phyloP scores from a whole-genome alignment of 2,888 invertebrate species.

The Andrena marginata region DNA sequence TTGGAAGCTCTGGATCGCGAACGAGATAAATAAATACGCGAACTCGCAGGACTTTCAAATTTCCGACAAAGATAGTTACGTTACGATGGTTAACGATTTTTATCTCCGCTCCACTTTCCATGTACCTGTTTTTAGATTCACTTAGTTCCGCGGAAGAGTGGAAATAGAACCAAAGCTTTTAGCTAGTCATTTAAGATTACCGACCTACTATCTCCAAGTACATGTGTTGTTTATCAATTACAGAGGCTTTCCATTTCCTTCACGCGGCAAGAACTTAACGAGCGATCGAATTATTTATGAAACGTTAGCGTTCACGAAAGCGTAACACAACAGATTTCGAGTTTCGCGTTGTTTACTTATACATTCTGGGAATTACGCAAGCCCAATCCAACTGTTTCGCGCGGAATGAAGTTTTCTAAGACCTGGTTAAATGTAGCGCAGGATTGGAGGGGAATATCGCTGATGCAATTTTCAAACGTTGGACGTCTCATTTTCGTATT shows the following conservation, averaged over 20 bases:
- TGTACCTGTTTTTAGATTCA: too few relatives aligned
- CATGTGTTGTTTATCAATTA: slow-evolving; percentile 22
- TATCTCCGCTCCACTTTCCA: too few relatives aligned
- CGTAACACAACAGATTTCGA: slow-evolving; percentile 11
- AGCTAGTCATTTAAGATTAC: background rate
- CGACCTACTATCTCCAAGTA: background rate
- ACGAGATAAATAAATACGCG: slow-evolving; percentile 8
- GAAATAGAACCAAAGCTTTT: background rate
- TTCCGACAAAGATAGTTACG: too few relatives aligned
- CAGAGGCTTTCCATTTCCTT: background rate
- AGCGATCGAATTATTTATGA: slow-evolving; percentile 1
- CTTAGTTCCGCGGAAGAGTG: background rate
- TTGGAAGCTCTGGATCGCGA: slow-evolving; percentile 18
- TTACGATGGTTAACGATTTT: too few relatives aligned
- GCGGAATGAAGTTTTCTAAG: slow-evolving; percentile 29
- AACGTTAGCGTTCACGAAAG: slow-evolving; percentile 25
- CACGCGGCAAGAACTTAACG: background rate
- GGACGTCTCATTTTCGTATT: slow-evolving; percentile 38
- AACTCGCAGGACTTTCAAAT: too few relatives aligned
- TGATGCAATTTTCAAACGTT: slow-evolving; percentile 14
- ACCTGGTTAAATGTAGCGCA: slow-evolving; percentile 9
- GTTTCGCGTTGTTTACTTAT: slow-evolving; percentile 11
- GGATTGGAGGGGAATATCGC: background rate
- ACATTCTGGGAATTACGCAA: slow-evolving; percentile 10
- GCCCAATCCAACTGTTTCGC: background rate